A percentile compares a stretch with the other conserved stretches of the same genome.
These are phyloP conservation scores for Monochamus alternatus DNA, from an alignment of 2,888 invertebrate species.

Conservation along the genomic window DNA sequence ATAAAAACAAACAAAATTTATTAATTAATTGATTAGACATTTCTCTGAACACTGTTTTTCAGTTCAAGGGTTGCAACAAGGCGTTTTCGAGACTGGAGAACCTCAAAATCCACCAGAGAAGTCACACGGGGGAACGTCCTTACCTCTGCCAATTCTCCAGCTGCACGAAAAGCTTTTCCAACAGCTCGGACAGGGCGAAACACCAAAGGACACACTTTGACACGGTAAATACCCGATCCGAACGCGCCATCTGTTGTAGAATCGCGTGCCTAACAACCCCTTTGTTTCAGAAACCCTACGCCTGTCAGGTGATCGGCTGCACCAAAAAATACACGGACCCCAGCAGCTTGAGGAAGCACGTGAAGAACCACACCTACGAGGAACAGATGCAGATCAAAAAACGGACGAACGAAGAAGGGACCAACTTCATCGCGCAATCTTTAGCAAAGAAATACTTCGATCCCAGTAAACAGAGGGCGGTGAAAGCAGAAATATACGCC, in stretches of 20 bases:
- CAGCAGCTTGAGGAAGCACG: constrained; percentile 92
- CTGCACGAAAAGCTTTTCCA: constrained; percentile 97
- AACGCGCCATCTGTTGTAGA: no score
- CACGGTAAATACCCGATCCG: constrained; percentile 79
- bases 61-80: constrained; percentile 96
- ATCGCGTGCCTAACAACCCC: not conserved
- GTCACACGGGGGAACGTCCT: constrained; percentile 96
- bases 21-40: no score
- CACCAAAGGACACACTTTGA: constrained; percentile 99
- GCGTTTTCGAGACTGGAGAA: constrained; percentile 98
- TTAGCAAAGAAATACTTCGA: constrained; percentile 58
- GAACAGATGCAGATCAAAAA: constrained; percentile 69
- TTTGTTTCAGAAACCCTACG: constrained; percentile 87
- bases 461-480: constrained; percentile 59
- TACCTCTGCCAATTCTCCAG: constrained; percentile 95
- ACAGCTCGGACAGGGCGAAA: constrained; percentile 98
- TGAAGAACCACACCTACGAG: constrained; percentile 82
- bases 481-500: constrained; percentile 47
- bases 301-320: constrained; percentile 90
- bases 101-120: constrained; percentile 96
- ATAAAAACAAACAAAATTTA: no score
- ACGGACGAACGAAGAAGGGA: constrained; percentile 54
- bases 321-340: constrained; percentile 95
- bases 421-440: constrained; percentile 44
- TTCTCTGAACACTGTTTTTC: constrained; percentile 56